Evolutionary conservation across 2,797 vertebrate species (phyloP).

Genomic region (Alosa sapidissima): DNA sequence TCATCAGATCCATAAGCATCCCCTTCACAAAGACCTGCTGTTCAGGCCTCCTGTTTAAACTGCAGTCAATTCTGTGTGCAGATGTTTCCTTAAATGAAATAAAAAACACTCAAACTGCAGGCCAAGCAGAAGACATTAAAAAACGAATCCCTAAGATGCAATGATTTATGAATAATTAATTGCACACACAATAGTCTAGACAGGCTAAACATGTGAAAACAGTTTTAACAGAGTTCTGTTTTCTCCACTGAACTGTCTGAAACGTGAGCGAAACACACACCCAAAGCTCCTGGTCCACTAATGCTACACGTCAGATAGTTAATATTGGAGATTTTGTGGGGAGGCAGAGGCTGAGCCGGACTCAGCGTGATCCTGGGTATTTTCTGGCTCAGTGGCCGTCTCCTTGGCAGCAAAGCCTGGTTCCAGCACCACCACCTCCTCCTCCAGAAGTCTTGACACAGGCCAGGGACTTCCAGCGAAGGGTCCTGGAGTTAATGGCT

Average conservation of each 20-base stretch:
- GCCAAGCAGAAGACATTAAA: background rate
- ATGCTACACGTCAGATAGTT: background rate
- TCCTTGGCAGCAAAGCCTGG: background rate
- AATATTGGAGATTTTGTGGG: background rate
- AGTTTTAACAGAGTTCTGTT: background rate
- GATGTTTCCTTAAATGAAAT: background rate
- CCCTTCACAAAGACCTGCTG: background rate
- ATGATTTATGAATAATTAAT: background rate
- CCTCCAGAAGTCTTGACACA: background rate
- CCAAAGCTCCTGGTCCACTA: background rate
- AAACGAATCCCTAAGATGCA: background rate
- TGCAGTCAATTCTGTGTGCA: background rate
- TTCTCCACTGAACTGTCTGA: background rate
- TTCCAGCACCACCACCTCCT: background rate
- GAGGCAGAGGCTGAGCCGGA: background rate
- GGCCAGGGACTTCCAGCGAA: slow-evolving; percentile 12
- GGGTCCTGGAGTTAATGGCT: slow-evolving; percentile 26
- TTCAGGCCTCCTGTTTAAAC: background rate
- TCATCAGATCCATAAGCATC: background rate
- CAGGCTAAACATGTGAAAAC: background rate
- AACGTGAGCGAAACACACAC: background rate
- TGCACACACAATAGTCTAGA: background rate
- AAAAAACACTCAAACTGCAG: background rate
- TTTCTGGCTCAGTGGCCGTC: slow-evolving; percentile 2
- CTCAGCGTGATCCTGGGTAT: slow-evolving; percentile 18